A percentile compares a stretch with the other conserved stretches of the same genome.
Evolutionary conservation across 2,888 invertebrate genomes (phyloP).

Genomic region (Drosophila aldrichi): DNA sequence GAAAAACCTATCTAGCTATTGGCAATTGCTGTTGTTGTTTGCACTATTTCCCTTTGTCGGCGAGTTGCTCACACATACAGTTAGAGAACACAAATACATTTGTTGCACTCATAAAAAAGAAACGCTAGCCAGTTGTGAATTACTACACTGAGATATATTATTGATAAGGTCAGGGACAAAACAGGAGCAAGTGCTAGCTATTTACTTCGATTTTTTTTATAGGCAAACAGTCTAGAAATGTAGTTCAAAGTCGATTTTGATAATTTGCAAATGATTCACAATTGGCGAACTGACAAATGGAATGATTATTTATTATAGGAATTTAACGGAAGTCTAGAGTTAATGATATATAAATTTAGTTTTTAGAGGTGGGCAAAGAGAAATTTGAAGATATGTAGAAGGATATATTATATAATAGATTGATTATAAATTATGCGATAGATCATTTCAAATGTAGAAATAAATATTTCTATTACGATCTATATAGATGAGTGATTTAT

Average conservation of each 20-base stretch:
- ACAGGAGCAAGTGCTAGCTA: slow-evolving; percentile 42
- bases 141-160: slow-evolving; percentile 58
- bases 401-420: not conserved
- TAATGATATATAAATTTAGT: not conserved
- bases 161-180: slow-evolving; percentile 52
- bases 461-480: too few relatives aligned
- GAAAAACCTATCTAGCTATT: slow-evolving; percentile 48
- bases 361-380: not conserved
- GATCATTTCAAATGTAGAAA: not conserved
- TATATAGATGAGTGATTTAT: not conserved
- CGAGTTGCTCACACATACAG: slow-evolving; percentile 26
- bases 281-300: not conserved
- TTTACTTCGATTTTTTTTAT: slow-evolving; percentile 5
- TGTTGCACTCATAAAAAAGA: slow-evolving; percentile 42
- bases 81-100: slow-evolving; percentile 27
- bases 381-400: not conserved
- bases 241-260: slow-evolving; percentile 33
- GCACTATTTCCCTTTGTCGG: slow-evolving; percentile 74
- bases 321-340: not conserved
- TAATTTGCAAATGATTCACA: slow-evolving; percentile 21
- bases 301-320: slow-evolving; percentile 2
- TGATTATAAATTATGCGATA: not conserved
- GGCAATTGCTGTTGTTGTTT: slow-evolving; percentile 53
- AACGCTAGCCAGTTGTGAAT: slow-evolving; percentile 36
- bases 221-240: slow-evolving; percentile 10